Evolutionary conservation across 2,113 vertebrate species (phyloP).

Genomic region (Accipiter virgatus): DNA sequence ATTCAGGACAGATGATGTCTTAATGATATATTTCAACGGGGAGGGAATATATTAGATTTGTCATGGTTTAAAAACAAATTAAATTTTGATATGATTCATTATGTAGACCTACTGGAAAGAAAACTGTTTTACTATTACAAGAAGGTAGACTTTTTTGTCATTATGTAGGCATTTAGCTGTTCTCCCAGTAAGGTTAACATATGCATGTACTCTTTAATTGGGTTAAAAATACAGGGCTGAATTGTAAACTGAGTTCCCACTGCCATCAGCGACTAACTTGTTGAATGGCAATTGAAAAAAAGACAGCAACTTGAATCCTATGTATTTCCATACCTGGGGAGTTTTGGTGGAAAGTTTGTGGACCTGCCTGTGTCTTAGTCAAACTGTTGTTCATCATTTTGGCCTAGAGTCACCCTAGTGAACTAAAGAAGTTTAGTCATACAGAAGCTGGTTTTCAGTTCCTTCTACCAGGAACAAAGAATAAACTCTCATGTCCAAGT

Average conservation of each 20-base stretch:
- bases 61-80: neutral
- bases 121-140: neutral
- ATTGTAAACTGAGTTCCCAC: neutral
- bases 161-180: neutral
- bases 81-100: neutral
- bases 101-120: neutral
- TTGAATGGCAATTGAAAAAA: neutral
- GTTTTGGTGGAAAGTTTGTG: neutral
- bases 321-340: neutral
- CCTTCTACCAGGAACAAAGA: neutral
- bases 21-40: neutral
- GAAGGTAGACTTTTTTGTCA: neutral
- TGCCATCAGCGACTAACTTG: neutral
- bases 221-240: neutral
- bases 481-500: neutral
- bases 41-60: neutral
- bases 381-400: neutral
- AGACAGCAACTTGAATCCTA: accelerated
- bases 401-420: neutral
- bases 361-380: neutral
- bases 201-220: neutral
- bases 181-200: neutral
- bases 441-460: neutral
- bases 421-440: neutral
- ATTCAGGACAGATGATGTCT: neutral